A percentile compares a stretch with the other conserved stretches of the same genome.
phyloP scores from a whole-genome alignment of 2,888 invertebrate genomes.

The Drosophila merina region DNA sequence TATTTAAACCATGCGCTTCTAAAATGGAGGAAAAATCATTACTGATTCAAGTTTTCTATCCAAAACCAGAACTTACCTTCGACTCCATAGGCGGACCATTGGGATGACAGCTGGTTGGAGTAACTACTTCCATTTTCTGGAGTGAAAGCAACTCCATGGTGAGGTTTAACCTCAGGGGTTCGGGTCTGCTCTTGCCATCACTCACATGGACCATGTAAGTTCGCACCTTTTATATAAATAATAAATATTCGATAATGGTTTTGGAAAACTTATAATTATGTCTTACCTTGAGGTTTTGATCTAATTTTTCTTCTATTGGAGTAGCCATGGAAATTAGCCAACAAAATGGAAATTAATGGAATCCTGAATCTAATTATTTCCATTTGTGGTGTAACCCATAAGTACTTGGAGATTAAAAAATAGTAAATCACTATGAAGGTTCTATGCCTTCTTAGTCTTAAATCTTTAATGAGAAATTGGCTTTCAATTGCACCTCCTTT shows the following conservation, averaged over 20 bases:
- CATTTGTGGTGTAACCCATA: too few relatives aligned
- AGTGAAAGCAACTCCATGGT: slow-evolving; percentile 95
- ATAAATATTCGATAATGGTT: slow-evolving; percentile 3
- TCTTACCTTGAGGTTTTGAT: slow-evolving; percentile 91
- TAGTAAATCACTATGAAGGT: too few relatives aligned
- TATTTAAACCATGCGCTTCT: slow-evolving; percentile 96
- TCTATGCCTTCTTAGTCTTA: too few relatives aligned
- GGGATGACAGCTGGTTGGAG: slow-evolving; percentile 82
- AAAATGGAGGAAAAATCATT: slow-evolving; percentile 3
- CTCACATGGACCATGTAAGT: slow-evolving; percentile 96
- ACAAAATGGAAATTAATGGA: too few relatives aligned
- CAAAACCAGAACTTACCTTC: slow-evolving; percentile 72
- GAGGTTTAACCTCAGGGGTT: slow-evolving; percentile 93
- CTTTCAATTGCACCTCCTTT: not conserved
- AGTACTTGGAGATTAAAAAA: slow-evolving; percentile 12
- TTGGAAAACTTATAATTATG: not conserved
- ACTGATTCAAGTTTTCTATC: not conserved
- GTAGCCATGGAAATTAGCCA: slow-evolving; percentile 87
- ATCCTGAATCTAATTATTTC: too few relatives aligned
- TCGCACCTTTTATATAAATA: slow-evolving; percentile 87
- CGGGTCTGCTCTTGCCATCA: slow-evolving; percentile 95
- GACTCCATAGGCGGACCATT: slow-evolving; percentile 84
- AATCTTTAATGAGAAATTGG: not conserved
- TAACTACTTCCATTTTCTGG: slow-evolving; percentile 90
- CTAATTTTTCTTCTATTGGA: slow-evolving; percentile 94